These are phyloP conservation scores for Trachelus troglodyta DNA, from an alignment of 2,888 invertebrate species.

Conservation along the genomic window DNA sequence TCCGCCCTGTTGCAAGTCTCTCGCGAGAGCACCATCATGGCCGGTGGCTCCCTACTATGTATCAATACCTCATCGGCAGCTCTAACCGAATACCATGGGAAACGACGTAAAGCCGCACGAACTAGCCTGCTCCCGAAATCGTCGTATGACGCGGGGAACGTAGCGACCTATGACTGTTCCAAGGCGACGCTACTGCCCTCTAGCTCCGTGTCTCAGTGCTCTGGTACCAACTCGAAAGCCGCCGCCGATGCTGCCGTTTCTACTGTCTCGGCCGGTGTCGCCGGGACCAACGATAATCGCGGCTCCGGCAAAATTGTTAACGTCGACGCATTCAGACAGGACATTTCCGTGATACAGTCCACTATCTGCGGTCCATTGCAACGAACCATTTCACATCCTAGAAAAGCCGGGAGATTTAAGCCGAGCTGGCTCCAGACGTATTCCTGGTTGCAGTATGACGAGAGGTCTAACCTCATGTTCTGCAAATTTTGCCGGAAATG, in stretches of 20 bases:
- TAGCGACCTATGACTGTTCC: not conserved
- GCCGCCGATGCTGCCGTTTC: not conserved
- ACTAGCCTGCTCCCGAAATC: slow-evolving; percentile 7
- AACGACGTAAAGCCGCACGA: slow-evolving; percentile 2
- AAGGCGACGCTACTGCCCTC: slow-evolving; percentile 6
- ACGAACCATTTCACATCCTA: slow-evolving; percentile 41
- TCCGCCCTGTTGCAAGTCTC: slow-evolving; percentile 47
- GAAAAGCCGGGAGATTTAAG: slow-evolving; percentile 77
- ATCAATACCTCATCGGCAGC: slow-evolving; percentile 44
- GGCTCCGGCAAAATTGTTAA: not conserved
- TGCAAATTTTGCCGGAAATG: slow-evolving; percentile 81
- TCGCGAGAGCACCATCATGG: slow-evolving; percentile 51
- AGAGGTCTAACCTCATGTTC: slow-evolving; percentile 76
- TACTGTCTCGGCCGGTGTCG: not conserved
- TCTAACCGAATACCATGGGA: slow-evolving; percentile 30
- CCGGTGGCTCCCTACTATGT: slow-evolving; percentile 50
- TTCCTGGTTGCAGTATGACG: slow-evolving; percentile 81
- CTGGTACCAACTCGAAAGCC: slow-evolving; percentile 16
- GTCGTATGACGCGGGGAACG: not conserved
- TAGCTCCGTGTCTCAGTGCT: slow-evolving; percentile 23
- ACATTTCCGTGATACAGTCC: slow-evolving; percentile 59
- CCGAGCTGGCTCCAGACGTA: slow-evolving; percentile 77
- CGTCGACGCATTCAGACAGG: slow-evolving; percentile 40
- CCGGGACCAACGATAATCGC: slow-evolving; percentile 9
- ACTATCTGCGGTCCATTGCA: slow-evolving; percentile 35